Evolutionary conservation across 1,140 invertebrate species (phyloP).

Genomic region (Neodiprion pinetum): DNA sequence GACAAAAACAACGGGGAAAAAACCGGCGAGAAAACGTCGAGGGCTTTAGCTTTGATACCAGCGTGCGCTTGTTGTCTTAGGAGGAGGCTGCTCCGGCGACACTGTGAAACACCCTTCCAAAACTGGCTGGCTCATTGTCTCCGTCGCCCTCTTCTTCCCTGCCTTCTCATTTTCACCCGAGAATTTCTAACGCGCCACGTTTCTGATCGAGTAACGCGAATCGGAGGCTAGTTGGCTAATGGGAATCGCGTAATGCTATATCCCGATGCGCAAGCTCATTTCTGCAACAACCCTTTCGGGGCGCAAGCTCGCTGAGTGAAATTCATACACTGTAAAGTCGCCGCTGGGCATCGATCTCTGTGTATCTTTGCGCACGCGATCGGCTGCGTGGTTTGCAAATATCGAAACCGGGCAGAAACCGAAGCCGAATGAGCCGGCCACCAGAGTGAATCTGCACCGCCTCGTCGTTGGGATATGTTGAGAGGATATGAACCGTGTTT

Average conservation of each 20-base stretch:
- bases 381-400: too few species aligned
- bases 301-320: too few species aligned
- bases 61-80: constrained; percentile 45
- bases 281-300: too few species aligned
- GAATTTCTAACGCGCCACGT: too few species aligned
- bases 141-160: neutral
- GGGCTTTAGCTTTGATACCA: constrained; percentile 32
- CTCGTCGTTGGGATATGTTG: constrained; percentile 17
- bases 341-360: too few species aligned
- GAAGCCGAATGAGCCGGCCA: neutral
- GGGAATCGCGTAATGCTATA: too few species aligned
- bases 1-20: neutral
- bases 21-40: constrained; percentile 4
- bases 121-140: constrained; percentile 4
- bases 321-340: too few species aligned
- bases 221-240: too few species aligned
- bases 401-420: neutral
- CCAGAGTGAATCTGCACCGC: neutral
- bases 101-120: constrained; percentile 25
- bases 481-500: constrained; percentile 30
- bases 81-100: constrained; percentile 34
- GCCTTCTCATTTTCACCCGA: too few species aligned
- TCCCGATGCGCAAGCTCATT: too few species aligned
- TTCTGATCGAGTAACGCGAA: too few species aligned
- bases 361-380: too few species aligned